These are phyloP conservation scores for Tethya wilhelma DNA, from an alignment of 37 sponge, comb jelly and placozoan genomes.

Conservation along the genomic window DNA sequence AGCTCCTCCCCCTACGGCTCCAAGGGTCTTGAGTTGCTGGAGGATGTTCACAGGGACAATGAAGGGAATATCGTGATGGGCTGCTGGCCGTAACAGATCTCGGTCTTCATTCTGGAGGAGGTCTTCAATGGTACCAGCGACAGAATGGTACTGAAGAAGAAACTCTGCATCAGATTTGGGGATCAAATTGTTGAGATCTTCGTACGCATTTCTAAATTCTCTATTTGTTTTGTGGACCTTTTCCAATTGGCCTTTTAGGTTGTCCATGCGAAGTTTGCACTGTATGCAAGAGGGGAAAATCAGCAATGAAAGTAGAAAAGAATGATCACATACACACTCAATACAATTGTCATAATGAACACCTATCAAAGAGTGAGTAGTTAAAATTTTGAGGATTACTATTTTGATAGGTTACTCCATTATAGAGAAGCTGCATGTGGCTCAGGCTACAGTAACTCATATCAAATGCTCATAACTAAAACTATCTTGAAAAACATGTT, in stretches of 20 bases:
- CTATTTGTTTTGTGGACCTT: conserved; percentile 1
- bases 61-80: conserved; percentile 54
- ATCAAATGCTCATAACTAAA: no score
- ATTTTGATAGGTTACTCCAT: no score
- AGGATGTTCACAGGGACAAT: conserved; percentile 21
- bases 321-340: conserved; percentile 26
- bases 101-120: conserved; percentile 48
- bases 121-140: conserved; percentile 14
- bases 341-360: no score
- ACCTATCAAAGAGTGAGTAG: no score
- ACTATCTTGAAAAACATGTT: no score
- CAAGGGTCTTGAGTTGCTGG: conserved; percentile 27
- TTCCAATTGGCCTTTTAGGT: conserved; percentile 45
- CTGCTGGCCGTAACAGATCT: conserved; percentile 24
- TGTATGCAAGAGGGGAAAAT: background rate
- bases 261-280: conserved; percentile 27
- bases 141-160: conserved; percentile 23
- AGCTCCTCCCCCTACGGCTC: conserved; percentile 76
- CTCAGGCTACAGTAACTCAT: no score
- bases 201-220: conserved; percentile 28
- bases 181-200: conserved; percentile 33
- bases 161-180: conserved; percentile 40
- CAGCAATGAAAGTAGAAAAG: background rate
- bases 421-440: no score
- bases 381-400: no score